Base-by-base conservation (phyloP, 2,113 vertebrate genomes). In the Chroicocephalus ridibundus region DNA sequence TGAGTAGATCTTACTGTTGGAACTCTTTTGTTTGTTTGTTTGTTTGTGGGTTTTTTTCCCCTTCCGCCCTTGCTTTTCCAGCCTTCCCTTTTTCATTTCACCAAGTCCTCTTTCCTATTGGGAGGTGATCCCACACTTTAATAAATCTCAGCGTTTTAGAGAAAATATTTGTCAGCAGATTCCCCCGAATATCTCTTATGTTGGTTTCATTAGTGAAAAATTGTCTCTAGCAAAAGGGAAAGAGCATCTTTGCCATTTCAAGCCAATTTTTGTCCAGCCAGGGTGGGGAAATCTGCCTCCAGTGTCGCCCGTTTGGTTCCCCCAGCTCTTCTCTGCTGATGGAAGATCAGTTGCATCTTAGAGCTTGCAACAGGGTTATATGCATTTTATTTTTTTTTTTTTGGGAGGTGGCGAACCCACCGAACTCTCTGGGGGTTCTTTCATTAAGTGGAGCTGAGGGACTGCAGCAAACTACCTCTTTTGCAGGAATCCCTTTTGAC, bases 401-500 rank as follows among this genome's bases (percentile, higher is more conserved):
- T 29, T 22, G 11, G 15, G 18, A 11, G 32, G 1, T 14, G 13
- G 14, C 16, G 32, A 24, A 55, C 21, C 44, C 52, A 85, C 36
- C 20, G 27, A 52, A 2, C 10, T n/a, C 3, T 80, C 32, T 66
- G 44, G 13, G 44, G 49, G 8, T 76, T 93, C 54, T 93, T 89
- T 80, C 54, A 60, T 79, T 82, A 78, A 88, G 42, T 31, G 42
- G 85, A 92, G 61, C 60, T 65, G 79, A 93, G 54, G 77, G 47
- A 86, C 49, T 92, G 60, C 57, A 92, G 75, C 44, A 86, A 90
- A n/a, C 68, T 51, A 75, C 75, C 71, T 92, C 83, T 94, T 80
- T 54, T 88, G 70, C 91, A 80, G 89, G 78, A 95, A 94, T 95
- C 74, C 65, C 74, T 81, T 95, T 83, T 68, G 83, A 54, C 82